A percentile compares a stretch with the other conserved stretches of the same genome.
These are phyloP conservation scores for Ardeotis arabs DNA, from an alignment of 2,113 vertebrate species.

Conservation along the genomic window DNA sequence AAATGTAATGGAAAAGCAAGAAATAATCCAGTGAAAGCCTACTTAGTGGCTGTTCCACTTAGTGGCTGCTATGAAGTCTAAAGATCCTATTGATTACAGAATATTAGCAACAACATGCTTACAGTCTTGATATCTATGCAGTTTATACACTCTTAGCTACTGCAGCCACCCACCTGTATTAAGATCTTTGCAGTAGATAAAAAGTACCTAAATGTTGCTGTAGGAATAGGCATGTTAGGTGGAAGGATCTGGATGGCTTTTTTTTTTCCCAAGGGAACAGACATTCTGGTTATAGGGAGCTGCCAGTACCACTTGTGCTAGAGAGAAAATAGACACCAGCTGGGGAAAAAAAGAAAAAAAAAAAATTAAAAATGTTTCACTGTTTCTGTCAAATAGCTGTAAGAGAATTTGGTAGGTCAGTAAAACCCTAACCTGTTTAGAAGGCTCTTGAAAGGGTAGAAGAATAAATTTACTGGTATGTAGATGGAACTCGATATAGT, in stretches of 20 bases:
- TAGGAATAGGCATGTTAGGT: background rate
- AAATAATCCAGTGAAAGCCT: background rate
- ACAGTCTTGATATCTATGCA: background rate
- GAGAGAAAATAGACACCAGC: background rate
- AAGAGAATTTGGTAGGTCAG: background rate
- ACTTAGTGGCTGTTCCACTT: background rate
- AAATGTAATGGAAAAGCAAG: background rate
- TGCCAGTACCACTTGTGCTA: background rate
- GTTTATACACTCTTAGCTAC: background rate
- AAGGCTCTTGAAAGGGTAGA: background rate
- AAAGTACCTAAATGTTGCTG: background rate
- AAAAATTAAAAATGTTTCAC: background rate
- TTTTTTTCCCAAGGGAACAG: background rate
- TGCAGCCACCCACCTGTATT: background rate
- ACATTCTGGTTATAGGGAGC: background rate
- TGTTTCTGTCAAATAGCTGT: background rate
- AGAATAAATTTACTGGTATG: background rate
- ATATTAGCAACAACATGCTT: background rate
- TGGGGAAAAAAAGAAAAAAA: background rate
- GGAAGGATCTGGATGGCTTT: background rate
- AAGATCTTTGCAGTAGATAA: background rate
- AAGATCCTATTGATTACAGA: background rate
- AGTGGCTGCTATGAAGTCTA: background rate
- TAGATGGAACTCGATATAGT: background rate
- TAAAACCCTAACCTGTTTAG: background rate